These are phyloP conservation scores for Amphiprion percula DNA, from an alignment of 2,113 vertebrate genomes.

Conservation along the genomic window DNA sequence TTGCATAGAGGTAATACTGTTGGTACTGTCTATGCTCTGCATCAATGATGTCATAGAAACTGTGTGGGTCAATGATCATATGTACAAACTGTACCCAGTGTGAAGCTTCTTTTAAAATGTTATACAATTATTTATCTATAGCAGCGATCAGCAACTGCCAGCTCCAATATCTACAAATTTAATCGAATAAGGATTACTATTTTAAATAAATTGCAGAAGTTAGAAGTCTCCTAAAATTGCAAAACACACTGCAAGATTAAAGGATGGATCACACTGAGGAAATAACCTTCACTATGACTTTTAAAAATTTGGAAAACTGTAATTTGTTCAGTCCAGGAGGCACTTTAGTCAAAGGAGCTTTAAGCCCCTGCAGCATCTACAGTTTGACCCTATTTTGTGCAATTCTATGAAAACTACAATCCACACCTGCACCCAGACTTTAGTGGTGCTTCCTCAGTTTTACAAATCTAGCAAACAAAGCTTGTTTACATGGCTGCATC, in stretches of 20 bases:
- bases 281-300: background rate
- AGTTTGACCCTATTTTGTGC: constrained; percentile 3
- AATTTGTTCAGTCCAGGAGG: background rate
- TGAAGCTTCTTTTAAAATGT: background rate
- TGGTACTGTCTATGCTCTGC: constrained; percentile 6
- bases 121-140: background rate
- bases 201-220: background rate
- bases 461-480: constrained; percentile 41
- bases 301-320: no score
- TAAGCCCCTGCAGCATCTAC: background rate
- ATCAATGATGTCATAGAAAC: background rate
- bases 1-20: constrained; percentile 4
- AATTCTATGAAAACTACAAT: constrained; percentile 16
- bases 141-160: background rate
- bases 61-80: constrained; percentile 6
- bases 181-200: background rate
- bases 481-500: constrained; percentile 53
- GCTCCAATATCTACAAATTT: background rate
- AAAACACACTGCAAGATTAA: background rate
- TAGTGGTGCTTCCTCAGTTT: constrained; percentile 18
- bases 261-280: background rate
- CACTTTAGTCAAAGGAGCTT: background rate
- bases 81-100: background rate
- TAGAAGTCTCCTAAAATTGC: background rate
- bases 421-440: constrained; percentile 23